phyloP scores from a whole-genome alignment of 2,888 invertebrate species.

The Lucinisca nassula region DNA sequence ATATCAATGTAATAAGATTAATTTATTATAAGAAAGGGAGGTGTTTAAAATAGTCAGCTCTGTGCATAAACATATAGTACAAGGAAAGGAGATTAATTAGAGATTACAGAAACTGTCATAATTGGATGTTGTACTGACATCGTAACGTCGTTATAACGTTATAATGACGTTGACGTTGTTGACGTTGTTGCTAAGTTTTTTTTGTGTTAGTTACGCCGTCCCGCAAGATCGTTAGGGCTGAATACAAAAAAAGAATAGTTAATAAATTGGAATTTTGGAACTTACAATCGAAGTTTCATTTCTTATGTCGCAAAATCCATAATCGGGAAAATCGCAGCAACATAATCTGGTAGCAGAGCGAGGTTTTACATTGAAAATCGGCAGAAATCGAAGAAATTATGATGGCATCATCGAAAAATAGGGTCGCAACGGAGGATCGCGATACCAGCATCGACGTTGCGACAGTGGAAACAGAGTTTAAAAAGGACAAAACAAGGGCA shows the following conservation, averaged over 20 bases:
- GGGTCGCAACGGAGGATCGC: background rate
- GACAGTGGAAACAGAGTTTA: background rate
- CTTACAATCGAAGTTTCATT: background rate
- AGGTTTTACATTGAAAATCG: background rate
- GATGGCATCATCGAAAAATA: background rate
- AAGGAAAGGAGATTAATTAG: background rate
- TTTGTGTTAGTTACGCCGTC: background rate
- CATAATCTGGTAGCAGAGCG: slow-evolving; percentile 9
- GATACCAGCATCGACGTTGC: background rate
- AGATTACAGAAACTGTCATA: background rate
- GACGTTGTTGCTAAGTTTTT: background rate
- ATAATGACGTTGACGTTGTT: too few relatives aligned
- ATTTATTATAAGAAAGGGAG: too few relatives aligned
- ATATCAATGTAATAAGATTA: too few relatives aligned
- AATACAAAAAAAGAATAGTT: background rate
- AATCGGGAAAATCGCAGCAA: background rate
- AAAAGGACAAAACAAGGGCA: background rate
- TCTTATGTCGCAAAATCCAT: background rate
- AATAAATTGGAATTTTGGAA: background rate
- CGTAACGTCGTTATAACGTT: background rate
- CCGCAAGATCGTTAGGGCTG: background rate
- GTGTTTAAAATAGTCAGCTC: too few relatives aligned
- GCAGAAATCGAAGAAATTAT: background rate
- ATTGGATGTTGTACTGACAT: background rate
- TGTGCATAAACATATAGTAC: too few relatives aligned